Evolutionary conservation across 30 jellyfish, hydroid and myxozoan genomes (phyloP).

Genomic region (Pelagia noctiluca): DNA sequence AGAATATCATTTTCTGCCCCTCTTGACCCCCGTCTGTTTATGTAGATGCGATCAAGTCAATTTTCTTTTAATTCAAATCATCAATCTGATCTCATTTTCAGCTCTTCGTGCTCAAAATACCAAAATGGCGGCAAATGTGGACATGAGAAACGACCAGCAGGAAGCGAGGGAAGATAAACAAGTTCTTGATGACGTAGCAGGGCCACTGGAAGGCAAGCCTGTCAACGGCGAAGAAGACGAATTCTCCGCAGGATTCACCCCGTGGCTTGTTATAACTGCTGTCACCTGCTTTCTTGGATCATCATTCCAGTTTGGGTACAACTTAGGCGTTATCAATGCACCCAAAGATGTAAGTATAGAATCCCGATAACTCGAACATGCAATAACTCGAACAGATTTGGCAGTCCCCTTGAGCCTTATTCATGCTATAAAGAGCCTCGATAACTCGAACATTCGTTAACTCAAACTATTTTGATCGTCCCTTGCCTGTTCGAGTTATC

Average conservation of each 20-base stretch:
- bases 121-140: neutral
- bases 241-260: slow-evolving; percentile 32
- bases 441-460: too few relatives aligned
- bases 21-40: too few relatives aligned
- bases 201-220: neutral
- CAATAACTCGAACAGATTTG: too few relatives aligned
- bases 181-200: neutral
- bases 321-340: slow-evolving; percentile 90
- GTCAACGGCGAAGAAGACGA: neutral
- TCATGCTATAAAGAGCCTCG: too few relatives aligned
- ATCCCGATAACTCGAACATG: neutral
- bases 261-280: slow-evolving; percentile 72
- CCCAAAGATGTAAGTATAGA: slow-evolving; percentile 77
- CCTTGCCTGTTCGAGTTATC: too few relatives aligned
- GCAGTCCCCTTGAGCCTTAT: too few relatives aligned
- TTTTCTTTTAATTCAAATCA: too few relatives aligned
- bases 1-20: too few relatives aligned
- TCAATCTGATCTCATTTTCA: too few relatives aligned
- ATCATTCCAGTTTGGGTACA: slow-evolving; percentile 95
- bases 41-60: too few relatives aligned
- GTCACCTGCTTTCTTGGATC: slow-evolving; percentile 92
- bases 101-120: too few relatives aligned
- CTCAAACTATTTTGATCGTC: too few relatives aligned
- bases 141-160: slow-evolving; percentile 10
- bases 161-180: neutral